phyloP scores from a whole-genome alignment of 1,140 invertebrate genomes.

The Drosophila takahashii region DNA sequence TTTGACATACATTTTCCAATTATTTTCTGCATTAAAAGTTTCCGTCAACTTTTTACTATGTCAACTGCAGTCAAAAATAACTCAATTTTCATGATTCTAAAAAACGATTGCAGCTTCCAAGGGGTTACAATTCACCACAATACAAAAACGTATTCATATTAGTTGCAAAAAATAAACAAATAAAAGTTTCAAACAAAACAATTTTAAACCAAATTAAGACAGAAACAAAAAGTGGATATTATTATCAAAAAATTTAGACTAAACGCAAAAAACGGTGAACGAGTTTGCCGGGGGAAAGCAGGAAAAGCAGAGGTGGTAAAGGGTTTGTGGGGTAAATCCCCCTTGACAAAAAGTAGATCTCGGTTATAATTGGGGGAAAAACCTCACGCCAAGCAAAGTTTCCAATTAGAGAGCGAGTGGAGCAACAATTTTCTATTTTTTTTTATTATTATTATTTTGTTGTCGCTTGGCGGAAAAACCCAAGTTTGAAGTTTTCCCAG shows the following conservation, averaged over 20 bases:
- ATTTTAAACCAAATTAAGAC: conserved; percentile 16
- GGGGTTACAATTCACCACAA: conserved; percentile 9
- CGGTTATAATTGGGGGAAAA: conserved; percentile 57
- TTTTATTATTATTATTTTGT: conserved; percentile 22
- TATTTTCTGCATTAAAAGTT: neutral
- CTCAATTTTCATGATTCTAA: neutral
- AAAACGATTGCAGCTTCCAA: neutral
- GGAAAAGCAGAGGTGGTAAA: conserved; percentile 4
- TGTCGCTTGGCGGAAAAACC: conserved; percentile 30
- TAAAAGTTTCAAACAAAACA: neutral
- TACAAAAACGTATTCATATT: conserved; percentile 13
- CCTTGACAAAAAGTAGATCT: conserved; percentile 35
- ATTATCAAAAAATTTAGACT: neutral
- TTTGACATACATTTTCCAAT: neutral
- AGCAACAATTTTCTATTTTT: conserved; percentile 30
- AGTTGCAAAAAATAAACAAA: neutral
- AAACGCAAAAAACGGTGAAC: neutral
- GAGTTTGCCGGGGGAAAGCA: neutral
- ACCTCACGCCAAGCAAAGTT: conserved; percentile 50
- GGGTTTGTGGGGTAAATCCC: conserved; percentile 8
- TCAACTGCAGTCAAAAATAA: conserved; percentile 1
- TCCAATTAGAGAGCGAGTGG: conserved; percentile 50
- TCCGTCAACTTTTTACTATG: conserved; percentile 2
- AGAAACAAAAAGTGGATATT: conserved; percentile 21
- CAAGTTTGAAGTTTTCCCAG: conserved; percentile 45